Base-by-base conservation (phyloP, 1,140 invertebrate species). In the Caerostris extrusa region DNA sequence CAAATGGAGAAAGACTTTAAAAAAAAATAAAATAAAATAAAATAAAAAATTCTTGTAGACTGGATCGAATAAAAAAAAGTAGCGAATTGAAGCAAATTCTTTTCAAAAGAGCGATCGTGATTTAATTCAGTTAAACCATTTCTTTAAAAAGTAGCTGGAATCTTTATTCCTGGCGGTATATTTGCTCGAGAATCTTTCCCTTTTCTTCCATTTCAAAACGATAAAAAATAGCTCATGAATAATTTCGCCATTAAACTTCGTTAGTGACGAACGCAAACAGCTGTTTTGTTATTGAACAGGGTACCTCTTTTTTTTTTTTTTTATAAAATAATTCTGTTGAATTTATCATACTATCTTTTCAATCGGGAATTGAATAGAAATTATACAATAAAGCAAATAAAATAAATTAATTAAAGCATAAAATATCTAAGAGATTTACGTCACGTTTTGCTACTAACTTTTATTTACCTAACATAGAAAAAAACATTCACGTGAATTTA, bases 121-220 rank as follows among this genome's bases (percentile, higher is more conserved):
- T 77, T 77, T 77, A 77, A 77, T 77, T 77, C 71, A 77, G 71
- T 77, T 77, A 77, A 77, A 77, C 71, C 71, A 53, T 77, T 50
- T 34, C 50, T 10, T 77, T 34, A 34, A 53, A 77, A 77, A 34
- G 71, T 77, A 53, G 71, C 71, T 50, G 19, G 71, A 34, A 77
- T 77, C 71, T 53, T 77, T 34, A 77, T 77, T 77, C 71, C 71
- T 77, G 71, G 50, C 50, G 19, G 71, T 50, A 34, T 77, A 77
- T 77, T 77, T 77, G 71, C 71, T 77, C 71, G 10, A 50, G 34
- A 77, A 77, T 77, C 71, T 77, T 77, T 77, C 50, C 71, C 71
- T 77, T 77, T 77, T 34, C 34, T 34, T 34, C 34, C 34, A 34
- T 34, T 77, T 77, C 7, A 77, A 77, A 77, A 71, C 19, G 10